Evolutionary conservation across 2,888 invertebrate genomes (phyloP).

Genomic region (Cerastis leucographa): DNA sequence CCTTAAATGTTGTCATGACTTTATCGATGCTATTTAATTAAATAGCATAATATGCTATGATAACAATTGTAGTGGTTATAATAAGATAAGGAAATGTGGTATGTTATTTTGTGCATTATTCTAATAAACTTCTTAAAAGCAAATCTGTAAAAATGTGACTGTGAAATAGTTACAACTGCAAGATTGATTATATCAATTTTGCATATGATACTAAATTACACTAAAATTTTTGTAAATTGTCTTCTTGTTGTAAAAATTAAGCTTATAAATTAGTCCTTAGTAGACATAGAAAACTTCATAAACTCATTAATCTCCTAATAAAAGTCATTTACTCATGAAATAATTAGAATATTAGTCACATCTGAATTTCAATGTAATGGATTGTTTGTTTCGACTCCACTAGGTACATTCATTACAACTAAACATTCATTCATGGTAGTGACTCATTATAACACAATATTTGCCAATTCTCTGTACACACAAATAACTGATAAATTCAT

Average conservation of each 20-base stretch:
- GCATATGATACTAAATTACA: neutral
- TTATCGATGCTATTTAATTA: constrained; percentile 16
- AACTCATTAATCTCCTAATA: constrained; percentile 26
- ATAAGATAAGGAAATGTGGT: constrained; percentile 2
- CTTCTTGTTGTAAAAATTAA: neutral
- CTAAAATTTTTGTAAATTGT: neutral
- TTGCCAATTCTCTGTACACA: constrained; percentile 5
- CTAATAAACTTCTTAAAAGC: neutral
- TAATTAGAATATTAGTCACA: constrained; percentile 48
- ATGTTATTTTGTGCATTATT: constrained; percentile 3
- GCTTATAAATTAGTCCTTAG: neutral
- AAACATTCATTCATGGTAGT: constrained; percentile 43
- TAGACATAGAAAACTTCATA: neutral
- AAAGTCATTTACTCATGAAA: constrained; percentile 35
- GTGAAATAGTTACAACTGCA: neutral
- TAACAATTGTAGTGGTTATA: constrained; percentile 5
- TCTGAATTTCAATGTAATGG: constrained; percentile 42
- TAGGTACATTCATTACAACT: constrained; percentile 16
- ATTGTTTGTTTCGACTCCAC: constrained; percentile 38
- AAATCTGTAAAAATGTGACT: neutral
- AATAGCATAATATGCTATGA: constrained; percentile 12
- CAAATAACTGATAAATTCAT: constrained; percentile 18
- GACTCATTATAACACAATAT: constrained; percentile 45
- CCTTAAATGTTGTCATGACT: constrained; percentile 13
- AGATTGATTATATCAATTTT: neutral